Base-by-base conservation (phyloP, 2,113 vertebrate genomes). In the Polypterus bichir region DNA sequence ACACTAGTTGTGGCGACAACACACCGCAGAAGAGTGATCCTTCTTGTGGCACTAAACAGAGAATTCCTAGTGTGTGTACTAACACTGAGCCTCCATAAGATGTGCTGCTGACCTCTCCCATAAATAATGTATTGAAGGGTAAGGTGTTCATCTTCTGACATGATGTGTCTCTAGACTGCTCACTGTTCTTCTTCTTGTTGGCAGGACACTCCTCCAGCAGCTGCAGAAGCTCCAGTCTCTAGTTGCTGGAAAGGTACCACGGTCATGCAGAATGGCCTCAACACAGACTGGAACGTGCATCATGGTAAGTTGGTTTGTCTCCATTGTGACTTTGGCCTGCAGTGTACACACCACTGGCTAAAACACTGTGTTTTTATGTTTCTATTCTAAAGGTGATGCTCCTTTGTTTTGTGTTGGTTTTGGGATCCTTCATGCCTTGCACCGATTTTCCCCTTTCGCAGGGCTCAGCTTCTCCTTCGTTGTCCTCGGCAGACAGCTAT, bases 341-440 rank as follows among this genome's bases (percentile, higher is more conserved):
- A 11, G 54, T 6, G 5, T 55, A 5, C 44, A 5, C 69, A 48
- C 71, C 48, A 68, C 62, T 48, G 65, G 5, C 6, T 46, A 46
- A 47, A 1, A 9, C 11, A 10, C 3, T 9, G 1, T 44, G 9
- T 49, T 4, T 8, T 5, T 51, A 7, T 46, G 47, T 9, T n/a
- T 61, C 47, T 61, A 7, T 47, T 9, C 44, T 46, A 57, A 83
- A 98, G 96, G 93, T 98, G 80, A 84, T 96, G 80, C 92, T 82
- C 62, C 68, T 98, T 79, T 98, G 96, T 77, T 98, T 98, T 1
- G 83, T 98, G 67, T 85, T 98, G 80, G 92, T 97, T 77, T 84
- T 98, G 80, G 94, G 96, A 73, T 93, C 93, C 70, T 79, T 98
- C 48, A 85, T 92, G 71, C 92, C 94, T 60, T 94, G 92, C 81